Conservation (phyloP, 1,140 invertebrate species). For the Eueides isabella region DNA sequence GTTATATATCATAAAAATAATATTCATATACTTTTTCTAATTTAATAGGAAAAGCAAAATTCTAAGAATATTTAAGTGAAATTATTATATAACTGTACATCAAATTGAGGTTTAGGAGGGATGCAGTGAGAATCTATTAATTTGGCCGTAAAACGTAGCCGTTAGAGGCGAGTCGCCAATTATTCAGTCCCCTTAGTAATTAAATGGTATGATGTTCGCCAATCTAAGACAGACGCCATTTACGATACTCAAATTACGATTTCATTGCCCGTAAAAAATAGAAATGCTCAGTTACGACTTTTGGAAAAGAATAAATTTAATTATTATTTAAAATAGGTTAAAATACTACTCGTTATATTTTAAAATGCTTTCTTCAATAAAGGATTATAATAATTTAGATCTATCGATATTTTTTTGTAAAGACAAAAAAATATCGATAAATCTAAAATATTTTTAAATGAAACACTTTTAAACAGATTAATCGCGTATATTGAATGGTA, state of each 20-base stretch:
- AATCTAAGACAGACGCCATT: slow-evolving; percentile 77
- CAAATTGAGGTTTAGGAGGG: slow-evolving; percentile 62
- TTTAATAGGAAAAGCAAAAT: neutral
- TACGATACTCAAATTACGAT: slow-evolving; percentile 72
- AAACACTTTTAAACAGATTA: no score
- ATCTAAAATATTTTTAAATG: no score
- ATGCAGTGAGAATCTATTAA: slow-evolving; percentile 74
- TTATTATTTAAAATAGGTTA: slow-evolving; percentile 11
- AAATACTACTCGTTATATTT: neutral
- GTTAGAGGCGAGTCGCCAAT: slow-evolving; percentile 75
- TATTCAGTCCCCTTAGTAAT: slow-evolving; percentile 75
- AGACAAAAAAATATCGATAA: no score
- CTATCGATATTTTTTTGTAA: no score
- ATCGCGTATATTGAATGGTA: no score
- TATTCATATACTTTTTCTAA: no score
- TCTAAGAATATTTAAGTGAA: neutral
- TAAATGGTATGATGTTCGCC: slow-evolving; percentile 77
- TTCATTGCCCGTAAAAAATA: slow-evolving; percentile 72
- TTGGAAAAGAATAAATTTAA: slow-evolving; percentile 41
- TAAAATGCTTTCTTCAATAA: neutral
- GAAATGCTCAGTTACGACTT: slow-evolving; percentile 52
- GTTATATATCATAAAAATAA: no score
- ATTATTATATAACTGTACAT: slow-evolving; percentile 22
- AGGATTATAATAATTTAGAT: neutral
- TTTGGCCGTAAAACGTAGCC: slow-evolving; percentile 72